Conservation (phyloP, 2,888 invertebrate species). For the Zhengitettix transpicula region DNA sequence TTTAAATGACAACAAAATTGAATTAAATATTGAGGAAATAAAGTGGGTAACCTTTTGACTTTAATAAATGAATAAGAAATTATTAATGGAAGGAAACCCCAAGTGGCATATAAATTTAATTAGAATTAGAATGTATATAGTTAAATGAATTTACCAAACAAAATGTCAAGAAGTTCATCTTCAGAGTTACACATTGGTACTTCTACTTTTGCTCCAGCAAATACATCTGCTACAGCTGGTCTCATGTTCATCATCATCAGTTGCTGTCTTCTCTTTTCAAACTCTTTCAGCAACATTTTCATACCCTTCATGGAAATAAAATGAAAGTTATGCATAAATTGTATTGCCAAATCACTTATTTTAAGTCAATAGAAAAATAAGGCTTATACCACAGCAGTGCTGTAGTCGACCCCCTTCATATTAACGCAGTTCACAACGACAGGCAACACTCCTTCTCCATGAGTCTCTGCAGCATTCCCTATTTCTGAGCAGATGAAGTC, state of each 20-base stretch:
- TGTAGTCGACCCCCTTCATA: conserved; percentile 49
- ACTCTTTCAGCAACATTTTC: conserved; percentile 35
- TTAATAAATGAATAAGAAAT: too few relatives aligned
- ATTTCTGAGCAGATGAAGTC: conserved; percentile 43
- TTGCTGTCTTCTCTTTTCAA: conserved; percentile 31
- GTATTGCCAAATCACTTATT: not conserved
- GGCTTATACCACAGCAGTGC: conserved; percentile 37
- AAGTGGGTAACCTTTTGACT: too few relatives aligned
- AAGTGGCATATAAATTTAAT: too few relatives aligned
- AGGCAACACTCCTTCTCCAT: conserved; percentile 29
- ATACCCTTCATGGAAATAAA: conserved; percentile 32
- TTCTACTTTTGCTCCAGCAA: conserved; percentile 3
- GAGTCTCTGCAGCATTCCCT: conserved; percentile 28
- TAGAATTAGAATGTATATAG: not conserved
- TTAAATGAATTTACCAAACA: conserved; percentile 8
- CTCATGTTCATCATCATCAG: conserved; percentile 32
- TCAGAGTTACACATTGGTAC: conserved; percentile 6
- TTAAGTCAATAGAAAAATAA: not conserved
- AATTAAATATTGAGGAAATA: too few relatives aligned
- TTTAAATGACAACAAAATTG: too few relatives aligned
- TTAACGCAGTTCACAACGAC: conserved; percentile 46
- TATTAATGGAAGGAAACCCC: too few relatives aligned
- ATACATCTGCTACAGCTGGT: conserved; percentile 2
- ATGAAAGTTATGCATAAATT: not conserved
- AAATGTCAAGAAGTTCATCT: conserved; percentile 9